These are phyloP conservation scores for Nothura maculosa DNA, from an alignment of 2,797 vertebrate species.

Conservation along the genomic window DNA sequence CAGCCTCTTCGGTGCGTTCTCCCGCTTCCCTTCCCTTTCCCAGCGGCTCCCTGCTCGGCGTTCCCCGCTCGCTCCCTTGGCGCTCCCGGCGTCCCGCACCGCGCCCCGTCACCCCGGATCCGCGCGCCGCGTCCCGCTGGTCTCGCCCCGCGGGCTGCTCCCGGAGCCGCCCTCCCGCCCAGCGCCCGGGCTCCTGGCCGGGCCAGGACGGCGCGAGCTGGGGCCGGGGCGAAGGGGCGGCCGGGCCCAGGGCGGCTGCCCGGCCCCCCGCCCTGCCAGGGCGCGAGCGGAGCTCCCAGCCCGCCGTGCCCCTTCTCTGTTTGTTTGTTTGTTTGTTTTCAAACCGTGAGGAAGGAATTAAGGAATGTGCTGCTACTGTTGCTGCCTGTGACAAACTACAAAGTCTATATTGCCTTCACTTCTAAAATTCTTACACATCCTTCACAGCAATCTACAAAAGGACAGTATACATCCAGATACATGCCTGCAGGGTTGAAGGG, in stretches of 20 bases:
- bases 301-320: too few relatives aligned
- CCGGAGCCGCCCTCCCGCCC: too few relatives aligned
- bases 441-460: background rate
- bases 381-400: background rate
- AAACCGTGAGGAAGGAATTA: background rate
- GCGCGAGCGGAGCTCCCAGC: too few relatives aligned
- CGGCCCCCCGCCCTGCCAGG: too few relatives aligned
- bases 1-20: slow-evolving; percentile 92
- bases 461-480: background rate
- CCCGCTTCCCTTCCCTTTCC: background rate
- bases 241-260: too few relatives aligned
- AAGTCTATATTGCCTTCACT: background rate
- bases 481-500: background rate
- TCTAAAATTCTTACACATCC: background rate
- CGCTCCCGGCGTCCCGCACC: background rate
- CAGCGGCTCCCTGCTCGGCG: too few relatives aligned
- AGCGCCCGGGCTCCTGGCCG: background rate
- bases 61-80: background rate
- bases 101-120: background rate
- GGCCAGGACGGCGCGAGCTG: background rate
- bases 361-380: background rate
- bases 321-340: background rate
- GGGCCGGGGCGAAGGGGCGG: too few relatives aligned
- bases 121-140: too few relatives aligned
- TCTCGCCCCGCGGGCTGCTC: rapidly evolving